Evolutionary conservation across 37 sponge, comb jelly and placozoan species (phyloP).

Genomic region (Aphrocallistes beatrix): DNA sequence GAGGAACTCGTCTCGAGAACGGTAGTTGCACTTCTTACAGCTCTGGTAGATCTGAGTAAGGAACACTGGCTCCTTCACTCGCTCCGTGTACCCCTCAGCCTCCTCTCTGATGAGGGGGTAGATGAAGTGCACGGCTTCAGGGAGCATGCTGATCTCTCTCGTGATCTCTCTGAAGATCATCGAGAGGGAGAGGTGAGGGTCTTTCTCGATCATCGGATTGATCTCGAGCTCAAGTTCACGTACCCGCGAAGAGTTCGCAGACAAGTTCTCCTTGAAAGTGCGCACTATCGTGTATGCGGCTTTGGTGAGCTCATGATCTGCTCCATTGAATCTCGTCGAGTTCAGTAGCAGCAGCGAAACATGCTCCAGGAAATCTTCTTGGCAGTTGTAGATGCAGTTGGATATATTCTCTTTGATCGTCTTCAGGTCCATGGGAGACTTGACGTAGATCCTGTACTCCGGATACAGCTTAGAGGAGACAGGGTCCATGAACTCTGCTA

Average conservation of each 20-base stretch:
- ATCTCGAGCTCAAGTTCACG: not conserved
- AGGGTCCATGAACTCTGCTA: constrained; percentile 64
- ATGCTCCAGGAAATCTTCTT: constrained; percentile 63
- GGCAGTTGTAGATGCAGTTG: constrained; percentile 23
- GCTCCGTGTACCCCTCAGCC: not conserved
- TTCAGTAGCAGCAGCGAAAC: not conserved
- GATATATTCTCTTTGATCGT: constrained; percentile 71
- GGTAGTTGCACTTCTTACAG: constrained; percentile 42
- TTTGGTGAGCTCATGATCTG: not conserved
- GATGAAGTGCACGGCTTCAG: not conserved
- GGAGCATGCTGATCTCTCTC: not conserved
- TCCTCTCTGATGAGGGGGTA: not conserved
- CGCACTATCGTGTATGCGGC: not conserved
- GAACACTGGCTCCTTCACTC: not conserved
- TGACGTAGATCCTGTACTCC: constrained; percentile 85
- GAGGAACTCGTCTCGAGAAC: constrained; percentile 57
- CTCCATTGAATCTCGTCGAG: not conserved
- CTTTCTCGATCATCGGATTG: not conserved
- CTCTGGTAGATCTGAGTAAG: constrained; percentile 46
- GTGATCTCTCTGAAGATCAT: constrained; percentile 5
- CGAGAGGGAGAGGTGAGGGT: not conserved
- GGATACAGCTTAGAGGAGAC: constrained; percentile 75
- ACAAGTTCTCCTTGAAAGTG: constrained; percentile 1
- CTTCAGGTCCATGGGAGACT: constrained; percentile 94
- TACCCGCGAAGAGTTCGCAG: not conserved